phyloP scores from a whole-genome alignment of 1,140 invertebrate genomes.

The Bombus polaris region DNA sequence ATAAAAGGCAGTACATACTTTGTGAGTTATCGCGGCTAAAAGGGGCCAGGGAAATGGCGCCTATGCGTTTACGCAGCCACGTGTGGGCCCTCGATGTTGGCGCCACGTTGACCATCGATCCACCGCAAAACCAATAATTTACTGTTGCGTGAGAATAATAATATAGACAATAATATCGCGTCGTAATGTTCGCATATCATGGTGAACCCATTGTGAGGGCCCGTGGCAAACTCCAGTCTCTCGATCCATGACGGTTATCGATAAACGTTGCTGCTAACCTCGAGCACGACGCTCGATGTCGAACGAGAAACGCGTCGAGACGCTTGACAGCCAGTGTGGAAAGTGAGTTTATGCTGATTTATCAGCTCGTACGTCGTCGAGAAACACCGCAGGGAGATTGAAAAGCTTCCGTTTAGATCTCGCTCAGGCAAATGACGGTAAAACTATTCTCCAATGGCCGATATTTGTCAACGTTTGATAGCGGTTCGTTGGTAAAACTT shows the following conservation, averaged over 20 bases:
- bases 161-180: conserved; percentile 64
- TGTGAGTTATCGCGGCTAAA: conserved; percentile 46
- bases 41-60: conserved; percentile 41
- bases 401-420: conserved; percentile 33
- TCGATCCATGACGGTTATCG: conserved; percentile 50
- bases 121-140: conserved; percentile 55
- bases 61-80: conserved; percentile 47
- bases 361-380: conserved; percentile 14
- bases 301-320: conserved; percentile 12
- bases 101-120: conserved; percentile 57
- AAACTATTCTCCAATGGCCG: conserved; percentile 5
- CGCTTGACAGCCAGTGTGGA: conserved; percentile 22
- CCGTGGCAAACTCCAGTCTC: conserved; percentile 39
- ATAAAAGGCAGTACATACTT: conserved; percentile 35
- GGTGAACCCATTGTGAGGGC: conserved; percentile 46
- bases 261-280: conserved; percentile 26
- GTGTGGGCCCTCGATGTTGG: conserved; percentile 45
- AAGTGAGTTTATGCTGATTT: conserved; percentile 39
- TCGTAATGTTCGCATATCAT: conserved; percentile 50
- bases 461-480: conserved; percentile 32
- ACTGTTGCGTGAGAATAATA: conserved; percentile 50
- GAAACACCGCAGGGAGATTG: not conserved
- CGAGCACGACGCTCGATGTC: conserved; percentile 19
- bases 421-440: not conserved
- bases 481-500: not conserved